A percentile compares a stretch with the other conserved stretches of the same genome.
These are phyloP conservation scores for Halesus radiatus DNA, from an alignment of 1,140 invertebrate genomes.

Conservation along the genomic window DNA sequence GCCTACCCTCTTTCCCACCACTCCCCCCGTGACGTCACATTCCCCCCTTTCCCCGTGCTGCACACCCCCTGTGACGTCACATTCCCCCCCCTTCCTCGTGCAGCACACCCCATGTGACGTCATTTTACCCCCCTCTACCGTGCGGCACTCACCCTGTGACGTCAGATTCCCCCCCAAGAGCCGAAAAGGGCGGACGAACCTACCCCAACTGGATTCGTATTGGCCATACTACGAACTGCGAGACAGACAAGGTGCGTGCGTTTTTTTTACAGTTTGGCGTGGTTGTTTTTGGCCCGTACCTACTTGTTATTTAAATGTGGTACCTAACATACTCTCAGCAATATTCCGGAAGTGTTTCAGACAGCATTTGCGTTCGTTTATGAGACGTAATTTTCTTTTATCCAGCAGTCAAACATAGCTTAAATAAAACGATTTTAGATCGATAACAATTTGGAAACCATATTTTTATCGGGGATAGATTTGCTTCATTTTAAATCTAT, in stretches of 20 bases:
- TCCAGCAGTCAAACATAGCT: too few species aligned
- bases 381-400: too few species aligned
- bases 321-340: too few species aligned
- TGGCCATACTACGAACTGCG: background rate
- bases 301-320: too few species aligned
- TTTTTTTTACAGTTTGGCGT: background rate
- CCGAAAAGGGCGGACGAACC: background rate
- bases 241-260: background rate
- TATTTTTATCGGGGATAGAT: too few species aligned
- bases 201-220: conserved; percentile 27
- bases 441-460: too few species aligned
- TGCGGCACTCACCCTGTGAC: background rate
- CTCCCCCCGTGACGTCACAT: conserved; percentile 19
- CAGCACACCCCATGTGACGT: background rate
- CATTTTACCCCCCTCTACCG: background rate
- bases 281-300: too few species aligned
- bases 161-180: background rate
- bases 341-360: too few species aligned
- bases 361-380: too few species aligned
- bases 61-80: conserved; percentile 9
- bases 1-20: background rate
- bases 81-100: background rate
- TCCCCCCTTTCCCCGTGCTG: background rate
- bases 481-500: too few species aligned
- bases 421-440: too few species aligned